Percentiles rank a stretch among this genome's conserved stretches.
phyloP scores from a whole-genome alignment of 2,797 vertebrate species.

The Micropoecilia bifurca region DNA sequence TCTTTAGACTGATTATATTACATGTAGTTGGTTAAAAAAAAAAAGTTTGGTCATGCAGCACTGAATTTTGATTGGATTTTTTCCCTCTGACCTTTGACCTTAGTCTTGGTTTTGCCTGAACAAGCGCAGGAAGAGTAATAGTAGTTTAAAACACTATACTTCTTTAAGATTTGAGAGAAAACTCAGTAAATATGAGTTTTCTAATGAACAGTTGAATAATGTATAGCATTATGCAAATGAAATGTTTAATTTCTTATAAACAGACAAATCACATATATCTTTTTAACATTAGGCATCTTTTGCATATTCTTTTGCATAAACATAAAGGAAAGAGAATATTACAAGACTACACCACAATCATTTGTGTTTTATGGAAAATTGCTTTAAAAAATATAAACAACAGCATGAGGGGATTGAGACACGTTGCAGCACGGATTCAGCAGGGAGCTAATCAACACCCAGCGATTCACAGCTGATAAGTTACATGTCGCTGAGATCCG shows the following conservation, averaged over 20 bases:
- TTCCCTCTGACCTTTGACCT: neutral
- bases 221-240: neutral
- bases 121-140: neutral
- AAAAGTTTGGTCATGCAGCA: neutral
- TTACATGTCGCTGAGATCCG: conserved; percentile 2
- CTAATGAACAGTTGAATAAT: no score
- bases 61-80: neutral
- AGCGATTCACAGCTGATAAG: conserved; percentile 3
- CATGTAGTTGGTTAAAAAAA: neutral
- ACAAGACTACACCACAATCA: neutral
- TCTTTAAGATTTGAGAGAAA: neutral
- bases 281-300: neutral
- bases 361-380: neutral
- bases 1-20: neutral
- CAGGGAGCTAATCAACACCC: conserved; percentile 19
- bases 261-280: neutral
- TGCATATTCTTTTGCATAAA: neutral
- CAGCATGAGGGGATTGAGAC: neutral
- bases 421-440: conserved; percentile 8
- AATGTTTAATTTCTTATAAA: neutral
- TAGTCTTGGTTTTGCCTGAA: neutral
- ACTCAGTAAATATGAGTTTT: neutral
- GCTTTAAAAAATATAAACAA: no score
- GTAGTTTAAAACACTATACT: neutral
- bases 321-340: neutral